Evolutionary conservation across 2,888 invertebrate species (phyloP), one percentile per base, ranked within the genome.

Genomic region (Eledona agricola): DNA sequence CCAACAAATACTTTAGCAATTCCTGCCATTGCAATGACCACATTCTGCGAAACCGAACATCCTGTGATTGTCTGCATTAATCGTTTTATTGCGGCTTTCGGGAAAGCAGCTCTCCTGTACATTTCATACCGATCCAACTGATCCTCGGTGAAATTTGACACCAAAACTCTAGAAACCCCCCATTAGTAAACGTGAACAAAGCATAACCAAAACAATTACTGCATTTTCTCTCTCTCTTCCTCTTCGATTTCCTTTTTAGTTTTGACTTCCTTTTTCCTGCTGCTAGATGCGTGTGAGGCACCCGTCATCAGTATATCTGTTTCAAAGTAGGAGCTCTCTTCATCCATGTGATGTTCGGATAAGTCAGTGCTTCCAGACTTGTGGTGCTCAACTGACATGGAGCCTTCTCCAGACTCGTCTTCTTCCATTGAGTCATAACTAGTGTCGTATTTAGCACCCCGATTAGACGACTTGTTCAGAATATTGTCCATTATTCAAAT

Each of bases 1-100:
- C 98, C 99, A 5, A 97, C 96, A 80, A 97, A 99, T 0, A 99
- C 97, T 80, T 99, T 99, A 1, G 98, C 94, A 67, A 98, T 96
- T 59, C 99, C 99, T 7, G 99, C 94, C 93, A 99, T 97, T 0
- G 99, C 98, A 67, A 99, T 99, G 0, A 99, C 97, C 32, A 98
- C 98, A 81, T 98, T 98, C 73, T 98, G 98, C 0, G 96, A 95
- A 0, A 98, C 94, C 0, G 96, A 91, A 72, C 93, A 90, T 0
- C 97, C 97, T 0, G 98, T 96, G 51, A 97, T 95, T 0, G 96
- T 96, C 78, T 98, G 96, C 93, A 99, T 98, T 60, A 96, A 83
- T 62, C 96, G 83, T 78, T 96, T 96, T 1, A 99, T 95, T 1
- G 97, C 92, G 23, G 98, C 96, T 78, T 97, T 98, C 0, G 98